Conservation (phyloP, 2,888 invertebrate genomes). For the Lycia hirtaria region DNA sequence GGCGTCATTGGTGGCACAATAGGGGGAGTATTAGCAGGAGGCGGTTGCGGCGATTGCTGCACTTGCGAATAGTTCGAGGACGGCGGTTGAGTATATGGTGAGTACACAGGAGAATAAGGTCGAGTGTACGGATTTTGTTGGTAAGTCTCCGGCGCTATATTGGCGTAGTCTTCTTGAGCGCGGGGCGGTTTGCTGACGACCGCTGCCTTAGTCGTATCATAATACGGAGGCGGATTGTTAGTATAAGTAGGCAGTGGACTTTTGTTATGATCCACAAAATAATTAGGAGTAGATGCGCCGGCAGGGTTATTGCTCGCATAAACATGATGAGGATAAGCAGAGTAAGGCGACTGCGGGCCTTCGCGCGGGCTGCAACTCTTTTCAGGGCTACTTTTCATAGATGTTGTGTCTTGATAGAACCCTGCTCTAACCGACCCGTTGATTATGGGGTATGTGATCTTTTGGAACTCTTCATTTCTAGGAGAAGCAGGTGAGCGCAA, state of each 20-base stretch:
- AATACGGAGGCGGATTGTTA: conserved; percentile 84
- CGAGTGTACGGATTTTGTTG: conserved; percentile 79
- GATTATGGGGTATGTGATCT: conserved; percentile 89
- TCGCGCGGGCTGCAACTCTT: conserved; percentile 93
- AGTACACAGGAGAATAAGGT: conserved; percentile 70
- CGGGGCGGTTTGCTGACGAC: conserved; percentile 75
- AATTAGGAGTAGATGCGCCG: conserved; percentile 71
- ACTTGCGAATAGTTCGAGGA: conserved; percentile 66
- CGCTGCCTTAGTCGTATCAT: conserved; percentile 85
- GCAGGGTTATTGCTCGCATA: conserved; percentile 70
- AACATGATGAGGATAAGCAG: conserved; percentile 78
- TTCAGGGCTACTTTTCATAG: conserved; percentile 93
- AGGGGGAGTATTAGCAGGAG: conserved; percentile 50
- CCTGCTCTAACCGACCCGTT: conserved; percentile 94
- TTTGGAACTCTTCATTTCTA: conserved; percentile 88
- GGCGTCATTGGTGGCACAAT: conserved; percentile 53
- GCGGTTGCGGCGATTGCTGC: conserved; percentile 61
- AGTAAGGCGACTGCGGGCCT: conserved; percentile 84
- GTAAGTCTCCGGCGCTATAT: conserved; percentile 82
- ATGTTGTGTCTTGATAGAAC: conserved; percentile 95
- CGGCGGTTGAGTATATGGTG: conserved; percentile 67
- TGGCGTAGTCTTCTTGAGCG: conserved; percentile 84
- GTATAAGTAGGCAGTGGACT: conserved; percentile 76
- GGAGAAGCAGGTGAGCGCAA: conserved; percentile 92
- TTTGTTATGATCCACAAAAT: conserved; percentile 76